Conservation (phyloP, 2,113 vertebrate genomes). For the Otus sunia region DNA sequence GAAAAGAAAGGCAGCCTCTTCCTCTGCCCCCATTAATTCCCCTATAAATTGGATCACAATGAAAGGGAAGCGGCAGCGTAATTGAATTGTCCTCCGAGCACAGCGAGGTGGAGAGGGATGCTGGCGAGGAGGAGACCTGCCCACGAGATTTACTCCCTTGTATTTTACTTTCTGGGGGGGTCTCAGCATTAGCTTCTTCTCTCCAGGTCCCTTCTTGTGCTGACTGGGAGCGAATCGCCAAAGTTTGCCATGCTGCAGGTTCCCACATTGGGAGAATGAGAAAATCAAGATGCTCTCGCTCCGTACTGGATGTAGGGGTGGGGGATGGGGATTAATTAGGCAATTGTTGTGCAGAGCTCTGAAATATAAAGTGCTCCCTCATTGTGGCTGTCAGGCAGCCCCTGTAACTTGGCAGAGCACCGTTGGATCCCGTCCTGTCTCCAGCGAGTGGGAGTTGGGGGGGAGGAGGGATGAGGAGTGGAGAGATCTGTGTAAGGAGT, state of each 20-base stretch:
- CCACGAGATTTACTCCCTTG: neutral
- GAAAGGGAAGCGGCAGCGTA: conserved; percentile 5
- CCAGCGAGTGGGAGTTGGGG: fast-evolving
- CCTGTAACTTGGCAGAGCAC: neutral
- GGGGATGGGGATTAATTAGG: neutral
- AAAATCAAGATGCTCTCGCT: neutral
- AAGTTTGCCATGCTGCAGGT: neutral
- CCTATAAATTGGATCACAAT: conserved; percentile 10
- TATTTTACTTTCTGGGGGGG: neutral
- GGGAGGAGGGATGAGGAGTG: neutral
- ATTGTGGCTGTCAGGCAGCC: neutral
- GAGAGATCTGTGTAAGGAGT: neutral
- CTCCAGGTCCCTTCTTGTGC: neutral
- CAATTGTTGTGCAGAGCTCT: neutral
- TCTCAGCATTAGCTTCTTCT: neutral
- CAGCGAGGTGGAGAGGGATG: neutral
- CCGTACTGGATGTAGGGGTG: neutral
- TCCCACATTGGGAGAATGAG: fast-evolving
- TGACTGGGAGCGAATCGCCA: fast-evolving
- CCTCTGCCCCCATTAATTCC: conserved; percentile 47
- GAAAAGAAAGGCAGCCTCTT: neutral
- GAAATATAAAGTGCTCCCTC: neutral
- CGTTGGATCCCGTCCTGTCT: neutral
- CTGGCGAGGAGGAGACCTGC: neutral
- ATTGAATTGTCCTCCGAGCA: conserved; percentile 21